Evolutionary conservation across 1,140 invertebrate species (phyloP), one percentile per base, ranked within the genome.

Genomic region (Pollicipes pollicipes): DNA sequence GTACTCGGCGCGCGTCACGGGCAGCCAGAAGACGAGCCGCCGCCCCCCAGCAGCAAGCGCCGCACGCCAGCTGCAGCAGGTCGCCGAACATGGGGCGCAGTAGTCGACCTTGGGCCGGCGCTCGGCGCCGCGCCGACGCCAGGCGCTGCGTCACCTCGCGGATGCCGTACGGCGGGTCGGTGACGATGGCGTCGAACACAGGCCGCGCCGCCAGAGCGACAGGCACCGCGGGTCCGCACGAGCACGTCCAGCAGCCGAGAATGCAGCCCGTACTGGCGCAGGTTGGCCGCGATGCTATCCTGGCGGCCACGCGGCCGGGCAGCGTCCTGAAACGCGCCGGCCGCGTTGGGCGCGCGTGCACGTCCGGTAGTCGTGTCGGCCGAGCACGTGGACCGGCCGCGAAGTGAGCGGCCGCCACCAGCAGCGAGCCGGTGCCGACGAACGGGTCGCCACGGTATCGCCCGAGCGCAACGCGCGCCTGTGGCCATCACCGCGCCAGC

Each of bases 91-190:
- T 88, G 88, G 10, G 95, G 73, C 85, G 82, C 24, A 98, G 80
- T 29, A 98, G 79, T 73, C 84, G 78, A 80, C 88, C 83, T 75
- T 88, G 82, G 72, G 86, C 85, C 45, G 83, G 83, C 4, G 30
- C 66, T 69, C 35, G 30, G n/a, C n/a, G n/a, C 37, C 24, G 37
- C 37, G 73, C 69, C 13, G 87, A 85, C 74, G 91, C 90, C 76
- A 96, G 85, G 78, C 87, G 88, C 81, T 91, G 90, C 13, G 90
- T 91, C 17, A 91, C 83, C 83, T 98, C 95, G 74, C 95, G 81
- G 45, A 97, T 93, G 68, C 95, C 95, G 83, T 98, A 97, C 0
- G 95, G 95, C 74, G 94, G 95, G 82, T 97, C 95, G 66, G 94
- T 95, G 68, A 98, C 88, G 73, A 95, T 93, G 67, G 90, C 86